Evolutionary conservation across 1,140 invertebrate genomes (phyloP).

Genomic region (Grapholita molesta): DNA sequence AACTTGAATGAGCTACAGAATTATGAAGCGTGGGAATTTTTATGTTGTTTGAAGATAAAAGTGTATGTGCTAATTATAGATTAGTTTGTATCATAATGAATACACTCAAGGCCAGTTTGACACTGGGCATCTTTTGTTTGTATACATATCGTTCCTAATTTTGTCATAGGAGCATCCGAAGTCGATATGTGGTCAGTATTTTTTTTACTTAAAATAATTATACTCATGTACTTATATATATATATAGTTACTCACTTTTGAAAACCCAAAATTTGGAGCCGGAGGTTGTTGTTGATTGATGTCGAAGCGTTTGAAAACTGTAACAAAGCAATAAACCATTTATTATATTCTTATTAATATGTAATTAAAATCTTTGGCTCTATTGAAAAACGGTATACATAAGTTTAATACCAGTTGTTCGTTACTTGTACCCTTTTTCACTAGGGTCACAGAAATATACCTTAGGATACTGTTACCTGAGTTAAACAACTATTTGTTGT

Average conservation of each 20-base stretch:
- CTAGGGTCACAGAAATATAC: no score
- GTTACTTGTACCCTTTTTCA: no score
- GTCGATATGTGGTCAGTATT: no score
- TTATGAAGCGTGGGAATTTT: constrained; percentile 28
- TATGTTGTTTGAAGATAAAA: not conserved
- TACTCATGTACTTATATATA: not conserved
- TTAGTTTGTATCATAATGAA: not conserved
- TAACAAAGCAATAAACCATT: constrained; percentile 47
- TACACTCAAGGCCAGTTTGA: not conserved
- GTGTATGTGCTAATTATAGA: not conserved
- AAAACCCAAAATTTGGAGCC: constrained; percentile 95
- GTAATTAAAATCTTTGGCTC: not conserved
- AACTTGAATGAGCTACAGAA: not conserved
- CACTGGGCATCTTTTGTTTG: not conserved
- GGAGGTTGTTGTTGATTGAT: constrained; percentile 86
- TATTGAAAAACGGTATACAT: no score
- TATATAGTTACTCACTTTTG: constrained; percentile 84
- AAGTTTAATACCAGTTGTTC: no score
- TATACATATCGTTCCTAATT: no score
- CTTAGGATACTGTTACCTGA: no score
- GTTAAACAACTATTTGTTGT: no score
- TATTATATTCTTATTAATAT: not conserved
- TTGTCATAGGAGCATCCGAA: no score
- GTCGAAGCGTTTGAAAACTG: constrained; percentile 94
- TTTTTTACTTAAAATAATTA: no score